Evolutionary conservation across 92 coral and sea anemone genomes (phyloP).

Genomic region (Montipora capitata): DNA sequence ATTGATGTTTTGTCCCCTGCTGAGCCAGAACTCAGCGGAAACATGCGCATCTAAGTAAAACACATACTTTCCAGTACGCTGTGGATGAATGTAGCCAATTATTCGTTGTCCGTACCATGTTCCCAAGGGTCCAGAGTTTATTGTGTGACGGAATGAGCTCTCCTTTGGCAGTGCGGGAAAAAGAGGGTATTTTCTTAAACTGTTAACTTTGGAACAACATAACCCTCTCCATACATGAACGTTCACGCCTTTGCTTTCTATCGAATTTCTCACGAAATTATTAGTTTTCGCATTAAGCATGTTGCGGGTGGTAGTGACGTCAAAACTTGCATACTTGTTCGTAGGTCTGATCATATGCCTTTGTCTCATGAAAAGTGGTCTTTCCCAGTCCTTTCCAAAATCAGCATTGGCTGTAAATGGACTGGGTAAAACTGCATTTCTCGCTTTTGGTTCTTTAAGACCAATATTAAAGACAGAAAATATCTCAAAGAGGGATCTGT

Average conservation of each 20-base stretch:
- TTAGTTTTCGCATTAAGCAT: not conserved
- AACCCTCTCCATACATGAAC: slow-evolving; percentile 83
- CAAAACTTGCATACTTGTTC: not conserved
- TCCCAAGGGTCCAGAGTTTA: slow-evolving; percentile 67
- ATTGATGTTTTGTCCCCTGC: slow-evolving; percentile 55
- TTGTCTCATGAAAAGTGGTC: not conserved
- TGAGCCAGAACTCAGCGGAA: slow-evolving; percentile 86
- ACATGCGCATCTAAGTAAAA: slow-evolving; percentile 70
- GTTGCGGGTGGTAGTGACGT: not conserved
- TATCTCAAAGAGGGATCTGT: not conserved
- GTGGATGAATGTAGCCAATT: slow-evolving; percentile 81
- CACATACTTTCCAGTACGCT: slow-evolving; percentile 67
- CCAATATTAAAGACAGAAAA: not conserved
- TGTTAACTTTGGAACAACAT: slow-evolving; percentile 83
- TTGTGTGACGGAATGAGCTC: slow-evolving; percentile 61
- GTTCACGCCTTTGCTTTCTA: slow-evolving; percentile 60
- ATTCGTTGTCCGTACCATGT: slow-evolving; percentile 90
- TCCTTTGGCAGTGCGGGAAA: slow-evolving; percentile 83
- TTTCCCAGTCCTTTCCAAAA: not conserved
- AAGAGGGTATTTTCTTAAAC: slow-evolving; percentile 84
- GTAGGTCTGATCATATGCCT: not conserved
- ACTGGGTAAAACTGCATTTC: not conserved
- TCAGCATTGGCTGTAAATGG: not conserved
- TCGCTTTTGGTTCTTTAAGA: not conserved
- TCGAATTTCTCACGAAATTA: not conserved